phyloP scores from a whole-genome alignment of 1,140 invertebrate species.

The Sinella curviseta region DNA sequence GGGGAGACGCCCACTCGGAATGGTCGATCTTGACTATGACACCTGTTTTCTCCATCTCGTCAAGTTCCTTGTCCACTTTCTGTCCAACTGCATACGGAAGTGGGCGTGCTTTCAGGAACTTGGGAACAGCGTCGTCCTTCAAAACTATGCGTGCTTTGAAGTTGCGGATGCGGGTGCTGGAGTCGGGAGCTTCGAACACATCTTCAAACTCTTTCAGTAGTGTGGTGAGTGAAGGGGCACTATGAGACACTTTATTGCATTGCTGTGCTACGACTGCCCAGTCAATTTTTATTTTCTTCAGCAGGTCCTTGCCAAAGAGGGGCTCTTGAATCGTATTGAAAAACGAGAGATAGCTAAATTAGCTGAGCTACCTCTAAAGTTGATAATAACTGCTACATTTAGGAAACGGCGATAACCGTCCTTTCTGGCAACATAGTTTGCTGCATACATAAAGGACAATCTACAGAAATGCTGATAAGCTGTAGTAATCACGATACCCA shows the following conservation, averaged over 20 bases:
- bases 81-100: neutral
- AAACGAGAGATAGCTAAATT: too few species aligned
- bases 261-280: neutral
- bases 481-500: too few species aligned
- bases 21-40: neutral
- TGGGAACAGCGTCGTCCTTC: neutral
- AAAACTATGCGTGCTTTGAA: neutral
- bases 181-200: neutral
- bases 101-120: neutral
- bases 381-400: too few species aligned
- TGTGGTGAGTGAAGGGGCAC: neutral
- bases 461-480: too few species aligned
- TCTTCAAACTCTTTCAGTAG: neutral
- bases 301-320: neutral
- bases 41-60: neutral
- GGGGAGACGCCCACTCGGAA: neutral
- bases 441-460: too few species aligned
- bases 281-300: neutral
- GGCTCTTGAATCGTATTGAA: too few species aligned
- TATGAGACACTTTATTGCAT: neutral
- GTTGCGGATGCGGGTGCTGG: neutral
- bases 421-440: too few species aligned
- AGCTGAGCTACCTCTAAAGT: too few species aligned
- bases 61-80: neutral
- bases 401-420: too few species aligned